Percentiles rank a stretch among this genome's conserved stretches.
phyloP scores from a whole-genome alignment of 2,888 invertebrate species.

The Minunthozetes semirufus region DNA sequence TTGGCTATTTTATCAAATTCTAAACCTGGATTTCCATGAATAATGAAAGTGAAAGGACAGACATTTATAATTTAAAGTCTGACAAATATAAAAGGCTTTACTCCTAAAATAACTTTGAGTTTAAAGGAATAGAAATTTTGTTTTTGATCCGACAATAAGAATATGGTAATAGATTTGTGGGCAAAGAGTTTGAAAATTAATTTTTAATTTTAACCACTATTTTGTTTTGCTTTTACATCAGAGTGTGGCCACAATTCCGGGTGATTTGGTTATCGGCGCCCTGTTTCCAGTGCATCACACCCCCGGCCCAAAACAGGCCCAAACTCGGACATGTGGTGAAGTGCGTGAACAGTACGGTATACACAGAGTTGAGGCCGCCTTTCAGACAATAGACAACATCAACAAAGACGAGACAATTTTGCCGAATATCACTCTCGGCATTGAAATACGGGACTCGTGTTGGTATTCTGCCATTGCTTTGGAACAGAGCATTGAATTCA shows the following conservation, averaged over 20 bases:
- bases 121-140: no score
- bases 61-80: no score
- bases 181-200: no score
- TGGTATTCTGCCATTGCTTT: conserved; percentile 73
- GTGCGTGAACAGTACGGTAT: conserved; percentile 69
- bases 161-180: no score
- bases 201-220: no score
- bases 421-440: conserved; percentile 57
- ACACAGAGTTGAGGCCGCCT: conserved; percentile 61
- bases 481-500: conserved; percentile 68
- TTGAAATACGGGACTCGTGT: conserved; percentile 70
- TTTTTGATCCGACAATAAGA: no score
- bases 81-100: no score
- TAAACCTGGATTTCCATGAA: no score
- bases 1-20: no score
- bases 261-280: conserved; percentile 57
- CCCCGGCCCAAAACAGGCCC: conserved; percentile 49
- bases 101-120: no score
- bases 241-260: conserved; percentile 51
- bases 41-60: no score
- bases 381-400: conserved; percentile 59
- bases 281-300: conserved; percentile 55
- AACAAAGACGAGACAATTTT: conserved; percentile 57
- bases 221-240: not conserved
- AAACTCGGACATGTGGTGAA: conserved; percentile 54